These are phyloP conservation scores for Plemyria rubiginata DNA, from an alignment of 2,888 invertebrate species.

Conservation along the genomic window DNA sequence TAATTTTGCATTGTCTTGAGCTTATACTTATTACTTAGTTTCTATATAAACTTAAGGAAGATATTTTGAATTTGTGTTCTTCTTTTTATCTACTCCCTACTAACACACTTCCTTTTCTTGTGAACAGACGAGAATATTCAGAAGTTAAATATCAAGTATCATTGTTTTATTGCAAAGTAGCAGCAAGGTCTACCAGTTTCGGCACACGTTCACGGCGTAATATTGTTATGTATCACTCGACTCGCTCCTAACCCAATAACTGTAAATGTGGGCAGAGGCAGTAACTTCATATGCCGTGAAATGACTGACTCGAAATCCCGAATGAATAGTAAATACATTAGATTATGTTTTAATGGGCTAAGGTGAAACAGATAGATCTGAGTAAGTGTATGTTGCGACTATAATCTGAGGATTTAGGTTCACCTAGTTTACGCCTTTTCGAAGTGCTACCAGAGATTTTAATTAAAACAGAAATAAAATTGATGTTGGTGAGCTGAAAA, in stretches of 20 bases:
- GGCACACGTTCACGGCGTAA: conserved; percentile 20
- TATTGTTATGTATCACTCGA: conserved; percentile 20
- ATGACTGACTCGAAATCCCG: conserved; percentile 22
- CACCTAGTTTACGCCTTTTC: too few relatives aligned
- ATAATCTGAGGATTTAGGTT: too few relatives aligned
- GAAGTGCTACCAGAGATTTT: too few relatives aligned
- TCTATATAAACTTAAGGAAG: too few relatives aligned
- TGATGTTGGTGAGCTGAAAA: too few relatives aligned
- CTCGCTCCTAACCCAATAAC: conserved; percentile 24
- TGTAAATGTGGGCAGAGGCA: conserved; percentile 17
- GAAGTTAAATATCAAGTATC: conserved; percentile 3
- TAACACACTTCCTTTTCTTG: too few relatives aligned
- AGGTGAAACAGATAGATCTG: neutral
- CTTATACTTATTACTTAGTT: too few relatives aligned
- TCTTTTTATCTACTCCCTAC: too few relatives aligned
- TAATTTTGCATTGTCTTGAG: too few relatives aligned
- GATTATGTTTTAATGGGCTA: conserved; percentile 14
- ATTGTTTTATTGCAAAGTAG: conserved; percentile 8
- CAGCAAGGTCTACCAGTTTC: conserved; percentile 18
- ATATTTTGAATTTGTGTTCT: too few relatives aligned
- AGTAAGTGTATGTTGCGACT: too few relatives aligned
- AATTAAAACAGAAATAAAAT: too few relatives aligned
- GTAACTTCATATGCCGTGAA: conserved; percentile 27
- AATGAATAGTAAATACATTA: conserved; percentile 18
- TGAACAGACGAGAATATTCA: neutral